Evolutionary conservation across 2,888 invertebrate genomes (phyloP).

Genomic region (Drosophila mercatorum): DNA sequence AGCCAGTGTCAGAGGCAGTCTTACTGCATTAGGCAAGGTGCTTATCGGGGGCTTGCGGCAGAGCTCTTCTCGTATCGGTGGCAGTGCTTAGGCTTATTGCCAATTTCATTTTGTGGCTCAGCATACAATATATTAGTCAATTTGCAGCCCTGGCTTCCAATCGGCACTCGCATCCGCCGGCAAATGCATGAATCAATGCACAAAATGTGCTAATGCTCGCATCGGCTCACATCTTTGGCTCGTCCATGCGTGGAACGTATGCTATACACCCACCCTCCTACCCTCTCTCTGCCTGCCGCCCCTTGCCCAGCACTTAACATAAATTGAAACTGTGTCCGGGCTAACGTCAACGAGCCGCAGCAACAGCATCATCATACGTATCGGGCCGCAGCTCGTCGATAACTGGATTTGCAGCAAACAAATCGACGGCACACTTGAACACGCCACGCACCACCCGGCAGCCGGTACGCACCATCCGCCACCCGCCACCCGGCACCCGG

Average conservation of each 20-base stretch:
- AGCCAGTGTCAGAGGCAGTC: not conserved
- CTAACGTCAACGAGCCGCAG: slow-evolving; percentile 25
- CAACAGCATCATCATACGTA: slow-evolving; percentile 25
- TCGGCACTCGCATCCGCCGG: slow-evolving; percentile 25
- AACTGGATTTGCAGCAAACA: slow-evolving; percentile 81
- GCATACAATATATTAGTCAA: slow-evolving; percentile 66
- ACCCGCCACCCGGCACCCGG: not conserved
- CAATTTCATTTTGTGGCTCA: slow-evolving; percentile 47
- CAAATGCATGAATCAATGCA: slow-evolving; percentile 62
- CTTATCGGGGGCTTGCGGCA: slow-evolving; percentile 4
- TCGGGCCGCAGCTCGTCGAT: slow-evolving; percentile 66
- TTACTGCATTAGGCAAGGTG: slow-evolving; percentile 2
- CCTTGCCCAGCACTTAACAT: slow-evolving; percentile 50
- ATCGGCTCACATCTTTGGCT: slow-evolving; percentile 14
- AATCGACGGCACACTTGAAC: slow-evolving; percentile 67
- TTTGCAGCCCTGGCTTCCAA: slow-evolving; percentile 49
- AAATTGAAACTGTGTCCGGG: slow-evolving; percentile 58
- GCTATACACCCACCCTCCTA: not conserved
- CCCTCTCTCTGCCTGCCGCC: too few relatives aligned
- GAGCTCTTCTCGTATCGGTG: slow-evolving; percentile 24
- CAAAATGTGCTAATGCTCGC: slow-evolving; percentile 44
- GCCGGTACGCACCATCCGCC: slow-evolving; percentile 5
- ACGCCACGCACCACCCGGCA: slow-evolving; percentile 34
- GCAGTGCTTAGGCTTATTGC: slow-evolving; percentile 37
- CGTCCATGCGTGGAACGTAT: slow-evolving; percentile 45